A percentile compares a stretch with the other conserved stretches of the same genome.
These are phyloP conservation scores for Rhyacophila brunnea DNA, from an alignment of 1,140 invertebrate genomes.

Conservation along the genomic window DNA sequence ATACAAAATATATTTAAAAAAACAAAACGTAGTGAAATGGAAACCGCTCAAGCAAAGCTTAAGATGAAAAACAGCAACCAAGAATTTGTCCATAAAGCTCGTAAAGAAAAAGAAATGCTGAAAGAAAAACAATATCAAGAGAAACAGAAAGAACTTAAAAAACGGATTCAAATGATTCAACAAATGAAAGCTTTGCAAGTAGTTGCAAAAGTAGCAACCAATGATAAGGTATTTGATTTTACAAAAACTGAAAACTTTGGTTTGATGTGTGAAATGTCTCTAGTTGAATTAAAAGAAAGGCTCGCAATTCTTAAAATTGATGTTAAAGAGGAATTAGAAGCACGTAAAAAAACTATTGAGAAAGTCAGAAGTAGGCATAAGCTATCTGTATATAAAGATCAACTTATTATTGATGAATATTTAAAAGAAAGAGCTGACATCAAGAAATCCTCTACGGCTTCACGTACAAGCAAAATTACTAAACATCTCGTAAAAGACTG, in stretches of 20 bases:
- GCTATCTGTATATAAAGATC: background rate
- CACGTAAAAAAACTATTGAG: conserved; percentile 37
- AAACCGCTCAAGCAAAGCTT: conserved; percentile 48
- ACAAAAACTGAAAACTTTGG: conserved; percentile 55
- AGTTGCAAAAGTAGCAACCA: conserved; percentile 44
- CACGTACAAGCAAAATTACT: background rate
- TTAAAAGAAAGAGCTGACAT: conserved; percentile 5
- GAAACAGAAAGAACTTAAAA: conserved; percentile 51
- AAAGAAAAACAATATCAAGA: conserved; percentile 43
- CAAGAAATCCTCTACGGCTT: background rate
- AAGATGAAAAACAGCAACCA: conserved; percentile 46
- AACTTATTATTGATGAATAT: conserved; percentile 12
- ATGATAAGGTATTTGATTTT: conserved; percentile 54
- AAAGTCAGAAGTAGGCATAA: conserved; percentile 6
- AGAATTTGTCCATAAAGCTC: conserved; percentile 45
- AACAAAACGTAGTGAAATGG: conserved; percentile 47
- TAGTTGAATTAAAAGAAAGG: conserved; percentile 56
- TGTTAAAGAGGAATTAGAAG: conserved; percentile 52
- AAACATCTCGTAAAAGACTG: background rate
- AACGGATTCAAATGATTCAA: conserved; percentile 53
- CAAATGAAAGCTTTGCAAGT: conserved; percentile 55
- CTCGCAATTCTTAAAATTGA: conserved; percentile 48
- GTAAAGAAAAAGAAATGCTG: conserved; percentile 48
- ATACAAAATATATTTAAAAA: conserved; percentile 49
- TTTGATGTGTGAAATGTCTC: conserved; percentile 60